These are phyloP conservation scores for Oceanodroma leucorhoa DNA, from an alignment of 2,797 vertebrate genomes.

Conservation along the genomic window DNA sequence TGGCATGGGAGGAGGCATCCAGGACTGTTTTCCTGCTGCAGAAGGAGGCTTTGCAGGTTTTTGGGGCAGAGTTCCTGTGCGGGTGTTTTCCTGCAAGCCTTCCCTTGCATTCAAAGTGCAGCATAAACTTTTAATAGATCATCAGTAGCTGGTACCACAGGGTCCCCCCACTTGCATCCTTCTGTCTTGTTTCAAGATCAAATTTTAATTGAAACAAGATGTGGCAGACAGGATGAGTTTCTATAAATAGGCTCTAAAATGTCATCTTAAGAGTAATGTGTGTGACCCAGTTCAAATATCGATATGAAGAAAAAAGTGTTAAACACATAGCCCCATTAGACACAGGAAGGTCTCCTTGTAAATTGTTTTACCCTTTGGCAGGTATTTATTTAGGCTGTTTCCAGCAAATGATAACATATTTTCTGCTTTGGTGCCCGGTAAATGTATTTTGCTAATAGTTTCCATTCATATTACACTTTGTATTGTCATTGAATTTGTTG, in stretches of 20 bases:
- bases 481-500: neutral
- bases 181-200: conserved; percentile 19
- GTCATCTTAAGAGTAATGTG: neutral
- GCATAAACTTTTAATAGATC: neutral
- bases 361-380: neutral
- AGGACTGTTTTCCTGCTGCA: neutral
- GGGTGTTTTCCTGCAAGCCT: neutral
- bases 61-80: neutral
- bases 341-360: neutral
- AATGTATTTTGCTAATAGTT: conserved; percentile 2
- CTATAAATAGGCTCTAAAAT: conserved; percentile 24
- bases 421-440: conserved; percentile 31
- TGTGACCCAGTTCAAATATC: conserved; percentile 5
- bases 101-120: neutral
- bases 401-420: neutral
- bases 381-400: neutral
- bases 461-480: neutral
- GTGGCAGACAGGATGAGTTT: neutral
- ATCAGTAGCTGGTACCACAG: neutral
- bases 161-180: neutral
- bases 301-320: neutral
- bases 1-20: neutral
- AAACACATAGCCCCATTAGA: neutral
- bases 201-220: conserved; percentile 36
- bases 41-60: neutral